Base-by-base conservation (phyloP, 2,797 vertebrate species). In the Phyllotis vaccarum region DNA sequence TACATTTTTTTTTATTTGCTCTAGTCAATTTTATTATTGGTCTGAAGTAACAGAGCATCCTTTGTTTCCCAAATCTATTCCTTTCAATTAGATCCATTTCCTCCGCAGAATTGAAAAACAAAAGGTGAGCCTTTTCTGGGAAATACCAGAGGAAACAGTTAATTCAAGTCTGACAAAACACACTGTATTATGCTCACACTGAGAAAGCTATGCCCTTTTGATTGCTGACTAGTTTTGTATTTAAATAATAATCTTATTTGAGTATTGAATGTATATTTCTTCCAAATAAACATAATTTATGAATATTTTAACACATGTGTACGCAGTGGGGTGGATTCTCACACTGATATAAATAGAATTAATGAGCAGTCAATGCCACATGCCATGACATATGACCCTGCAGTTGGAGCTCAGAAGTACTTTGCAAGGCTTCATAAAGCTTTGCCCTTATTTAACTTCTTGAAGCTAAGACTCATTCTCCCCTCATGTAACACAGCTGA, bases 251-350 rank as follows among this genome's bases (percentile, higher is more conserved):
- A 96, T 97, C 97, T 98, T 98, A 96, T 98, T 98, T 98, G 97
- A 97, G 95, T 97, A 98, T 98, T 98, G 98, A 98, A 98, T 98
- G 97, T 98, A 98, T 98, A 98, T 98, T 98, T 98, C 97, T 98
- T 98, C 92, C 46, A 97, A 97, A 97, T 98, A 98, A 98, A 98
- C 97, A 98, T 99, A 99, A 99, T 99, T 99, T 99, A 99, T 99
- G 99, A 99, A 99, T 99, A 99, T 99, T 99, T 99, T 99, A 99
- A 99, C 99, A 99, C 99, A 99, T 99, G 99, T 99, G 99, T 99
- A 99, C 99, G 99, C 99, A 98, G 99, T 98, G 99, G 99, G 99
- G 99, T 99, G 99, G 99, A 98, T 99, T 99, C 99, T 99, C 99
- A 99, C 99, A 98, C 99, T 99, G 99, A 99, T 99, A 99, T 99